Evolutionary conservation across 35 echinoderm and acorn worm species (phyloP).

Genomic region (Stichopus chloronotus): DNA sequence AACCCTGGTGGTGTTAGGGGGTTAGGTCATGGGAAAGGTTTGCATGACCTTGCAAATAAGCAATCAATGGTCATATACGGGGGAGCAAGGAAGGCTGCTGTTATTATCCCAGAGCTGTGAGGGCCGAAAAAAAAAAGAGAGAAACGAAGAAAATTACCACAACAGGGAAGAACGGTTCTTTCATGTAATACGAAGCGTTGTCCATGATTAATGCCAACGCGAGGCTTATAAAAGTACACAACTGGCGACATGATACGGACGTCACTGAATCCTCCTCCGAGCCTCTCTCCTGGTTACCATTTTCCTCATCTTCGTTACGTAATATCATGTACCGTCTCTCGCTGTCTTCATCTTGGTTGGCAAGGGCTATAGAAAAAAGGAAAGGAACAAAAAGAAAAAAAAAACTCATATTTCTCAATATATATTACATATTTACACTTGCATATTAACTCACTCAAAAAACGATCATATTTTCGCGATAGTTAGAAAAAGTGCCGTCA

Average conservation of each 20-base stretch:
- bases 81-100: no score
- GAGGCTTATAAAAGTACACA: conserved; percentile 32
- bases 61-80: no score
- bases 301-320: neutral
- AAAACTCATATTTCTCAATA: neutral
- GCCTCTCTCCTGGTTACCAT: no score
- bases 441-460: no score
- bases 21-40: no score
- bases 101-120: no score
- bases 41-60: no score
- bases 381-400: neutral
- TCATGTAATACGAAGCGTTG: conserved; percentile 55
- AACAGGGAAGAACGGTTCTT: conserved; percentile 52
- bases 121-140: neutral
- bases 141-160: neutral
- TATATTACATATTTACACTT: neutral
- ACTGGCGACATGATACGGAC: neutral
- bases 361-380: neutral
- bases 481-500: no score
- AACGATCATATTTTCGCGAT: no score
- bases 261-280: neutral
- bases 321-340: neutral
- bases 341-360: neutral
- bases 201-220: conserved; percentile 47
- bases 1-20: no score